Evolutionary conservation across 2,888 invertebrate genomes (phyloP).

Genomic region (Omphaloscelis lunosa): DNA sequence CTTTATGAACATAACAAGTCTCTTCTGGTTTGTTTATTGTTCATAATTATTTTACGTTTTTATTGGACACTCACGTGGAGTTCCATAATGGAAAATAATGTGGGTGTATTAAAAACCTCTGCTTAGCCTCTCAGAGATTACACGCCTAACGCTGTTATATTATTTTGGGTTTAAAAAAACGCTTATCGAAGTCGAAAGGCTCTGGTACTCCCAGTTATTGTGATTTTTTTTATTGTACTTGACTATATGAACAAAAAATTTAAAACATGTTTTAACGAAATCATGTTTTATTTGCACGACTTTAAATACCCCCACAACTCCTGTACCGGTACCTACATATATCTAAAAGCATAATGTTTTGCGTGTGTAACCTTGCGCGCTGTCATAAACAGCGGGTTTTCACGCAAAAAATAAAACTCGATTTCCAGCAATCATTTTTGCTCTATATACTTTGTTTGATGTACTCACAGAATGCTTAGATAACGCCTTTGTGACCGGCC

Average conservation of each 20-base stretch:
- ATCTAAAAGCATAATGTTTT: too few species aligned
- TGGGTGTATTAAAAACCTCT: background rate
- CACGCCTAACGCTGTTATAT: background rate
- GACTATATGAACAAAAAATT: too few species aligned
- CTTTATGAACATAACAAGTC: conserved; percentile 25
- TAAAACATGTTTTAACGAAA: too few species aligned
- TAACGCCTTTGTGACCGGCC: background rate
- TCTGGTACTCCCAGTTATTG: background rate
- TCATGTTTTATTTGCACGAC: background rate
- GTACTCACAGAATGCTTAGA: background rate
- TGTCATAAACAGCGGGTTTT: background rate
- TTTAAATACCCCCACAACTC: background rate
- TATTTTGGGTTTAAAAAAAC: background rate
- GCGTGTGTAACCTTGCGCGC: background rate
- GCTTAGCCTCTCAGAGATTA: background rate
- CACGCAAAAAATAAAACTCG: background rate
- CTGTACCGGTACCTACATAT: too few species aligned
- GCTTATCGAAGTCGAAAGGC: background rate
- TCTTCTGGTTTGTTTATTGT: conserved; percentile 28
- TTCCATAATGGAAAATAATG: background rate
- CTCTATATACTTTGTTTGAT: background rate
- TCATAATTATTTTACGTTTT: background rate
- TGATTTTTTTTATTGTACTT: background rate
- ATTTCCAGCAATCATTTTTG: background rate
- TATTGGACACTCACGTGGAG: background rate